These are phyloP conservation scores for Rotaria sp. DNA, from an alignment of 2,888 invertebrate species.

Conservation along the genomic window DNA sequence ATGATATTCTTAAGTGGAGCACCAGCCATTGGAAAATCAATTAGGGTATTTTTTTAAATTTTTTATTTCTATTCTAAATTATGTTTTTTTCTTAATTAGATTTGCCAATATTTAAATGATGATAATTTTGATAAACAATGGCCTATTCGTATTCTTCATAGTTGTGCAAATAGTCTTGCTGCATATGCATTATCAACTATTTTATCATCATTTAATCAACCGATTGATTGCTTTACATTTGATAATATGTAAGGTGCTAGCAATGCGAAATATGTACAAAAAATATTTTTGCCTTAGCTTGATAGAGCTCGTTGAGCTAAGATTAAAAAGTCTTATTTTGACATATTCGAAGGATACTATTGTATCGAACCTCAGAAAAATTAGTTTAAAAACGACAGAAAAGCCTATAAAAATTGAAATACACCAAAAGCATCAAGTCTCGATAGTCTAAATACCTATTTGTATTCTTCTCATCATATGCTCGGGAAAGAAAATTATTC, in stretches of 20 bases:
- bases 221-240: constrained; percentile 7
- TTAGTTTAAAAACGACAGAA: no score
- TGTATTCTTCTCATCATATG: no score
- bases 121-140: constrained; percentile 7
- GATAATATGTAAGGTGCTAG: not conserved
- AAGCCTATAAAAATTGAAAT: no score
- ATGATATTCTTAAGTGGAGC: not conserved
- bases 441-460: no score
- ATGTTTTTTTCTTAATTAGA: not conserved
- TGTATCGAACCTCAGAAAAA: no score
- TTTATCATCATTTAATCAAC: not conserved
- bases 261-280: no score
- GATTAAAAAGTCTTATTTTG: no score
- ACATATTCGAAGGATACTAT: no score
- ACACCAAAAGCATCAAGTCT: no score
- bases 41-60: not conserved
- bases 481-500: no score
- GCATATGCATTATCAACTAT: not conserved
- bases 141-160: constrained; percentile 25
- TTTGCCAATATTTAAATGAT: constrained; percentile 2
- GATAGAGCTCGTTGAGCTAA: no score
- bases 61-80: not conserved
- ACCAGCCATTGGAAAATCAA: constrained; percentile 1
- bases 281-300: no score
- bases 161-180: not conserved